Conservation (phyloP, 30 jellyfish, hydroid and myxozoan genomes). For the Turritopsis rubra region DNA sequence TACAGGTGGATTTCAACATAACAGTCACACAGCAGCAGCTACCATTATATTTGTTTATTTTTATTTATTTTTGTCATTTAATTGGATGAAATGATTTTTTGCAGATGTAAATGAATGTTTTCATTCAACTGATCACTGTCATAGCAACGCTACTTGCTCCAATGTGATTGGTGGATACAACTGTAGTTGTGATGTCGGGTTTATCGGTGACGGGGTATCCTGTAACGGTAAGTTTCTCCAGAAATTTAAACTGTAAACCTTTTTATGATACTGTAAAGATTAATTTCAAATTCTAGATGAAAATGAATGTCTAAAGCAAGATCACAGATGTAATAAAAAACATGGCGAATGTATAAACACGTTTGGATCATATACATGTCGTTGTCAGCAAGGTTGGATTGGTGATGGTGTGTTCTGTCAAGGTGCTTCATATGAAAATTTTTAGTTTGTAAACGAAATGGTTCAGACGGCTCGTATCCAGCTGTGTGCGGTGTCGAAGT, state of each 20-base stretch:
- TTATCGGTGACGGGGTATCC: conserved; percentile 22
- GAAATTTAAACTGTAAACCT: not conserved
- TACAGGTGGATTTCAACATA: conserved; percentile 15
- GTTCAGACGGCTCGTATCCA: not conserved
- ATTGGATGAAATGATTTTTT: not conserved
- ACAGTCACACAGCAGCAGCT: not conserved
- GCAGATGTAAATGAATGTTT: conserved; percentile 45
- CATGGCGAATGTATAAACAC: conserved; percentile 47
- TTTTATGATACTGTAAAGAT: not conserved
- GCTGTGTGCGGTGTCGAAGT: not conserved
- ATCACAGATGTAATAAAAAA: conserved; percentile 22
- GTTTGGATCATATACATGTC: conserved; percentile 49
- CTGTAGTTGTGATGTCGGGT: conserved; percentile 42
- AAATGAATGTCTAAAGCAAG: conserved; percentile 27
- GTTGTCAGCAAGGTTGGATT: conserved; percentile 32
- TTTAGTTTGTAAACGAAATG: not conserved
- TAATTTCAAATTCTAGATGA: conserved; percentile 9
- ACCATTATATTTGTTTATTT: not conserved
- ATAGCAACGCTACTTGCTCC: conserved; percentile 31
- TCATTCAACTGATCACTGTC: conserved; percentile 18
- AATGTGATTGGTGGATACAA: conserved; percentile 26
- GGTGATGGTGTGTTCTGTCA: conserved; percentile 67
- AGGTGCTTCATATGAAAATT: conserved; percentile 15
- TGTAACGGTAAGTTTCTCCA: conserved; percentile 15
- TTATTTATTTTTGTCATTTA: too few species aligned